Conservation (phyloP, 2,797 vertebrate species). For the Alca torda region DNA sequence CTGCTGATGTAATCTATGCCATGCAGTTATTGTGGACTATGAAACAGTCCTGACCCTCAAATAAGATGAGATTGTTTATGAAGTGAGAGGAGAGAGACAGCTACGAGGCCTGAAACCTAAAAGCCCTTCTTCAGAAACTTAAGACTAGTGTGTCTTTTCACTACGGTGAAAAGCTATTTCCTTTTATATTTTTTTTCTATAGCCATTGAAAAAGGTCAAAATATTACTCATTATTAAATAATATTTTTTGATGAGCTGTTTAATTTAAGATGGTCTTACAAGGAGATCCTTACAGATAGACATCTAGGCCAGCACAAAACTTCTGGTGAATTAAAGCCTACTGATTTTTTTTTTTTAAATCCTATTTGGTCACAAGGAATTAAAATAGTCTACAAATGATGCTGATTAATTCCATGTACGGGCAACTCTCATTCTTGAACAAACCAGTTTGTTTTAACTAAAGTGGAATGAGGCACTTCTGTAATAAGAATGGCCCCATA, state of each 20-base stretch:
- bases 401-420: not conserved
- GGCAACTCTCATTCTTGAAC: not conserved
- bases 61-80: not conserved
- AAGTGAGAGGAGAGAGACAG: not conserved
- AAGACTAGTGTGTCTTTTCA: not conserved
- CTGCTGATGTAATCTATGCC: not conserved
- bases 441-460: slow-evolving; percentile 3
- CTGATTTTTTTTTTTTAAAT: not conserved
- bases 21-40: not conserved
- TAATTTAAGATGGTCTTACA: not conserved
- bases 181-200: not conserved
- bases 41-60: not conserved
- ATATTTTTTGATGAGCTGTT: not conserved
- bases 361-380: not conserved
- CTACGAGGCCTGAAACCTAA: not conserved
- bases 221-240: not conserved
- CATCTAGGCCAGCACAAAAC: not conserved
- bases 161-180: not conserved
- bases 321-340: not conserved
- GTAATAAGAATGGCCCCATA: not conserved
- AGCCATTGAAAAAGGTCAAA: not conserved
- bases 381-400: not conserved
- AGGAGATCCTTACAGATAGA: not conserved
- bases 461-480: slow-evolving; percentile 18
- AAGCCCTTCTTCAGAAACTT: not conserved